A percentile compares a stretch with the other conserved stretches of the same genome.
These are phyloP conservation scores for Marronus borbonicus DNA, from an alignment of 2,888 invertebrate genomes.

Conservation along the genomic window DNA sequence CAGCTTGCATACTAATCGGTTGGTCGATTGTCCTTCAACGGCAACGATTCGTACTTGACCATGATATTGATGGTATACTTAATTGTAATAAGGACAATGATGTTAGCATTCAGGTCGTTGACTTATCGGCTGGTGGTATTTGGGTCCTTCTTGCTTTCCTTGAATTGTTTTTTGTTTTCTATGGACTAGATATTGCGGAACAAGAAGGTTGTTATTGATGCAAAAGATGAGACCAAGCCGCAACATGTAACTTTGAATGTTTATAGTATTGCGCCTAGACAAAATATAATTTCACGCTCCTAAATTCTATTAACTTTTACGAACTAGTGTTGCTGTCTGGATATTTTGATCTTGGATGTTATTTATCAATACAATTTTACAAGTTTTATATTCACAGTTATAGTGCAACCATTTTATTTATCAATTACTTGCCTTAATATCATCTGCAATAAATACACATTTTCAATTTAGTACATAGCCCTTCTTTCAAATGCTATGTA, in stretches of 20 bases:
- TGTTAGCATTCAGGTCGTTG: constrained; percentile 59
- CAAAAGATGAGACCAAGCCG: background rate
- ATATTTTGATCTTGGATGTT: too few species aligned
- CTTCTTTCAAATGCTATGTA: too few species aligned
- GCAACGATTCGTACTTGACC: constrained; percentile 36
- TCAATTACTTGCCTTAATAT: too few species aligned
- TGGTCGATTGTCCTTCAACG: constrained; percentile 33
- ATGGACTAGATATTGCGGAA: constrained; percentile 49
- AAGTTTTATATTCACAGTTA: too few species aligned
- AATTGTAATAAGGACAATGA: constrained; percentile 56
- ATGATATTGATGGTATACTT: constrained; percentile 31
- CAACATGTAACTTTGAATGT: background rate
- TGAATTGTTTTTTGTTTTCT: constrained; percentile 55
- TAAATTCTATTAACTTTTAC: too few species aligned
- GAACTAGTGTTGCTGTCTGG: too few species aligned
- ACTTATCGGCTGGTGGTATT: constrained; percentile 54
- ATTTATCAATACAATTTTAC: too few species aligned
- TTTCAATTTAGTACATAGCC: too few species aligned
- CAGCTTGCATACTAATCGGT: constrained; percentile 56
- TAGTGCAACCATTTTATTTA: too few species aligned
- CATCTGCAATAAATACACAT: too few species aligned
- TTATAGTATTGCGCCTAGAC: too few species aligned
- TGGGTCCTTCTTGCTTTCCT: constrained; percentile 58
- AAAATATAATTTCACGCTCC: too few species aligned
- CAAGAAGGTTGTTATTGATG: background rate